Conservation (phyloP, 2,113 vertebrate species). For the Accipiter cooperii region DNA sequence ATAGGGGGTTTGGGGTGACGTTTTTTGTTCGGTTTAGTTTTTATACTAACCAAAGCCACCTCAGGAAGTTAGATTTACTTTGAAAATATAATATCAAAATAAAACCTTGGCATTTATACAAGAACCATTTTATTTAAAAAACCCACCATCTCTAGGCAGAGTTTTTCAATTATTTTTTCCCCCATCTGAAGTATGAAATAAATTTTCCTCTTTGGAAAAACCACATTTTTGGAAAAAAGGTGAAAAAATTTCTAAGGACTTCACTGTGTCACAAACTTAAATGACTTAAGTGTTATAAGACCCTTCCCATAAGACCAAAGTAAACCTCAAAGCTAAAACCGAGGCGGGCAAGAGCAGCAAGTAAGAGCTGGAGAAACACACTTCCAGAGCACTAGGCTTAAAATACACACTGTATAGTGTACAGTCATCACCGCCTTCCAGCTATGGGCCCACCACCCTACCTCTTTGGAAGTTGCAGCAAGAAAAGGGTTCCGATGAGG, state of each 20-base stretch:
- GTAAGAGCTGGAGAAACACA: neutral
- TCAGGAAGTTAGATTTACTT: neutral
- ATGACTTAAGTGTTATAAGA: neutral
- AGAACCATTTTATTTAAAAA: neutral
- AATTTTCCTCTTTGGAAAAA: neutral
- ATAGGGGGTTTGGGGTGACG: neutral
- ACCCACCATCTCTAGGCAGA: neutral
- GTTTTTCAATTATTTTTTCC: neutral
- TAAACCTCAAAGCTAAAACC: neutral
- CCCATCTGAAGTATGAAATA: neutral
- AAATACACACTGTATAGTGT: fast-evolving
- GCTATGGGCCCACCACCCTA: neutral
- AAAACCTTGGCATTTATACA: neutral
- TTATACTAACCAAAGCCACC: neutral
- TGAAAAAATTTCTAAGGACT: neutral
- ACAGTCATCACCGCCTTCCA: neutral
- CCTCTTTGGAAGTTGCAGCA: neutral
- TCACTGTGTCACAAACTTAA: neutral
- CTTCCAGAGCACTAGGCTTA: neutral
- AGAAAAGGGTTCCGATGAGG: neutral
- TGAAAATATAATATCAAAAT: neutral
- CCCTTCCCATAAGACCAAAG: neutral
- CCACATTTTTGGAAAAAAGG: neutral
- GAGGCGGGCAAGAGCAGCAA: neutral
- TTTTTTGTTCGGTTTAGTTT: neutral